Percentiles rank a stretch among this genome's conserved stretches.
Evolutionary conservation across 64 coral and sea anemone genomes (phyloP).

Genomic region (Platygyra sinensis): DNA sequence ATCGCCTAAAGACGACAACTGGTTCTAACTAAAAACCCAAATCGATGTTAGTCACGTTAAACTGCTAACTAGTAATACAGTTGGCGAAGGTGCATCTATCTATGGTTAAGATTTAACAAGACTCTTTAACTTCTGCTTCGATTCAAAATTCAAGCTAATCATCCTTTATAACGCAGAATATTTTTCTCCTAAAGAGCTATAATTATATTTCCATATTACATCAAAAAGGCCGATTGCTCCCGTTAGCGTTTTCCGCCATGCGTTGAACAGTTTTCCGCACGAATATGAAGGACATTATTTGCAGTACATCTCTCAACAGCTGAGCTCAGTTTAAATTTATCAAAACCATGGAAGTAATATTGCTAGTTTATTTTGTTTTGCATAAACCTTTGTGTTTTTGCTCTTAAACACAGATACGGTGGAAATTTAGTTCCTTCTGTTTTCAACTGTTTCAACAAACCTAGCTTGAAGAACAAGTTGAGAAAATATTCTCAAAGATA

Average conservation of each 20-base stretch:
- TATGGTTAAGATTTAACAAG: too few relatives aligned
- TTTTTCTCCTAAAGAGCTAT: neutral
- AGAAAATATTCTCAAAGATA: too few relatives aligned
- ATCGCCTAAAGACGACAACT: neutral
- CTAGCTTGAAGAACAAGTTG: too few relatives aligned
- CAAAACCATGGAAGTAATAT: neutral
- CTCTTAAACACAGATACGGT: neutral
- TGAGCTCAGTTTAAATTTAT: too few relatives aligned
- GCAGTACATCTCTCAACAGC: too few relatives aligned
- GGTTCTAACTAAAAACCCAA: neutral
- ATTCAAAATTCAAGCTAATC: neutral
- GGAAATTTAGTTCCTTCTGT: neutral
- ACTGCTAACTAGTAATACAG: too few relatives aligned
- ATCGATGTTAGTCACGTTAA: neutral
- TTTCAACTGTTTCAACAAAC: neutral
- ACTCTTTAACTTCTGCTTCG: too few relatives aligned
- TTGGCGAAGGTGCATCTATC: too few relatives aligned
- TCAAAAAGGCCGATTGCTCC: neutral
- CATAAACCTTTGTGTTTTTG: constrained; percentile 18
- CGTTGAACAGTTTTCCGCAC: too few relatives aligned
- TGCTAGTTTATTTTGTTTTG: constrained; percentile 3
- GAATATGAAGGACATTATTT: too few relatives aligned
- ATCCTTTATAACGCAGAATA: neutral
- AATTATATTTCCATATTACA: constrained; percentile 7
- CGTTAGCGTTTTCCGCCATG: too few relatives aligned